phyloP scores from a whole-genome alignment of 2,888 invertebrate species.

The Cantharis nigra region DNA sequence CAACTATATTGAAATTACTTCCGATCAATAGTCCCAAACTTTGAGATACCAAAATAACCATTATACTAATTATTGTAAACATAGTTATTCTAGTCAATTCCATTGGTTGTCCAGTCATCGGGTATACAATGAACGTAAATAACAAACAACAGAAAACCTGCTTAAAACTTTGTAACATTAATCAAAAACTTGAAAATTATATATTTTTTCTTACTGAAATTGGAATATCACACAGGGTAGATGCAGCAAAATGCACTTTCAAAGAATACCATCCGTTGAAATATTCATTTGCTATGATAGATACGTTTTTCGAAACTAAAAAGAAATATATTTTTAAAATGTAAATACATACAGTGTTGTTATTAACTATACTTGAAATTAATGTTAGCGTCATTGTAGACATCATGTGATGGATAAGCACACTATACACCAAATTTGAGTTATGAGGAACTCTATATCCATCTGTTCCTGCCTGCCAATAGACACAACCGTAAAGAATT shows the following conservation, averaged over 20 bases:
- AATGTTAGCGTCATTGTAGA: constrained; percentile 89
- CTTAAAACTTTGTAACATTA: background rate
- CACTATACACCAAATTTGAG: constrained; percentile 86
- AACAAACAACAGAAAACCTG: constrained; percentile 70
- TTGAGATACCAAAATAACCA: constrained; percentile 88
- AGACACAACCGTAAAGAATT: constrained; percentile 76
- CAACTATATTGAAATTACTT: constrained; percentile 82
- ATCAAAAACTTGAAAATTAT: background rate
- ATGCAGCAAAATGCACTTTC: constrained; percentile 77
- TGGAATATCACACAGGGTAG: constrained; percentile 77
- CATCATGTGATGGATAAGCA: constrained; percentile 92
- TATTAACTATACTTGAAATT: constrained; percentile 72
- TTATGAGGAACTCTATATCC: constrained; percentile 80
- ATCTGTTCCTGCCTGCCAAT: constrained; percentile 74
- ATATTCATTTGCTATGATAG: constrained; percentile 68
- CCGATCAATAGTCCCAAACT: constrained; percentile 92
- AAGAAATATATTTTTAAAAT: constrained; percentile 56
- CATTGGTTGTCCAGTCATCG: constrained; percentile 88
- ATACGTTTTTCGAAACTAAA: constrained; percentile 52
- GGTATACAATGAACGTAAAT: constrained; percentile 78
- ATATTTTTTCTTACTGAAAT: constrained; percentile 66
- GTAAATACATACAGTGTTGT: constrained; percentile 19
- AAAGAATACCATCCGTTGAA: constrained; percentile 89
- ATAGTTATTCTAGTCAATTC: constrained; percentile 79
- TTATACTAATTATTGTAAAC: constrained; percentile 82